These are phyloP conservation scores for Spatulosminthurus flaviceps DNA, from an alignment of 2,888 invertebrate species.

Conservation along the genomic window DNA sequence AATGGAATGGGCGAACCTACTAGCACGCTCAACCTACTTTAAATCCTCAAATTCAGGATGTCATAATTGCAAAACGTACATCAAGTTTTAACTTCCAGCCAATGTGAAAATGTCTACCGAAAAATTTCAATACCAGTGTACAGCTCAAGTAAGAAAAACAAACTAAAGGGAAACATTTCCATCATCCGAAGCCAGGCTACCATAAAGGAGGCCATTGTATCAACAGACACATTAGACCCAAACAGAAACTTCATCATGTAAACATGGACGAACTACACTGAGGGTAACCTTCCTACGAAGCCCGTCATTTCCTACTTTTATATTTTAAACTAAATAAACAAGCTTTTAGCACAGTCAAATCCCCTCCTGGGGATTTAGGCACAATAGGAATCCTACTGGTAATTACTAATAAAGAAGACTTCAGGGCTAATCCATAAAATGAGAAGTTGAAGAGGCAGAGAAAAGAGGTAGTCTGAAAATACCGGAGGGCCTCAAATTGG, in stretches of 20 bases:
- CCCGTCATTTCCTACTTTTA: neutral
- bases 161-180: neutral
- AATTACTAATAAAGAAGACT: too few species aligned
- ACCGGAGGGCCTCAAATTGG: too few species aligned
- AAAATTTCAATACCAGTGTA: neutral
- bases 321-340: neutral
- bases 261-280: neutral
- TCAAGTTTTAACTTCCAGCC: too few species aligned
- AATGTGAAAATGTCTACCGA: neutral
- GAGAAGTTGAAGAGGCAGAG: too few species aligned
- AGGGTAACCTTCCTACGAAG: neutral
- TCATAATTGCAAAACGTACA: neutral
- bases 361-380: neutral
- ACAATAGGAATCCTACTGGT: too few species aligned
- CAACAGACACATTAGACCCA: neutral
- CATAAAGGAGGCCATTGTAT: neutral
- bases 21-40: too few species aligned
- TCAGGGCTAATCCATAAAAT: too few species aligned
- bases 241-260: neutral
- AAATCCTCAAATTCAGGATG: neutral
- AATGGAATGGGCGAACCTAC: too few species aligned
- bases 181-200: neutral
- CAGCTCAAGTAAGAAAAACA: neutral
- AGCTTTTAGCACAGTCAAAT: neutral
- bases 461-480: too few species aligned